phyloP scores from a whole-genome alignment of 1,140 invertebrate species.

The Orussus abietinus region DNA sequence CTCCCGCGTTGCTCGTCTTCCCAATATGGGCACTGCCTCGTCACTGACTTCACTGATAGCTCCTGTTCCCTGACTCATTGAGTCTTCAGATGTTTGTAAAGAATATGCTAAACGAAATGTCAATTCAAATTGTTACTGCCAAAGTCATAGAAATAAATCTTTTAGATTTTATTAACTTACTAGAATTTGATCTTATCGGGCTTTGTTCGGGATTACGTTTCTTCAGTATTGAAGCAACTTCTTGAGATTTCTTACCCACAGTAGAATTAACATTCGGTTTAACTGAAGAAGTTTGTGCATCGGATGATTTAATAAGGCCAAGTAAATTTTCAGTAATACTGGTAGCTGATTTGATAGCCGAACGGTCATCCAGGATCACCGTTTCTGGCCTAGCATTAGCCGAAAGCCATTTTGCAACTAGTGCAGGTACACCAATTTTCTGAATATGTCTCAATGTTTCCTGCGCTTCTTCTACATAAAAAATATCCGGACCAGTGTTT shows the following conservation, averaged over 20 bases:
- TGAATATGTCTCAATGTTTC: conserved; percentile 65
- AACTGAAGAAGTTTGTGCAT: conserved; percentile 25
- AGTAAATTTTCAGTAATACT: conserved; percentile 49
- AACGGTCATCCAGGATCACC: conserved; percentile 34
- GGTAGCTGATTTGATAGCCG: conserved; percentile 23
- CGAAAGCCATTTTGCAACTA: conserved; percentile 60
- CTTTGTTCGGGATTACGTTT: conserved; percentile 57
- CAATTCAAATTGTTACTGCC: no score
- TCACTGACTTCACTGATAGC: conserved; percentile 63
- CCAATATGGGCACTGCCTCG: conserved; percentile 58
- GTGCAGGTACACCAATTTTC: conserved; percentile 59
- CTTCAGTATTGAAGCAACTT: conserved; percentile 59
- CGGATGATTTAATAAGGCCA: conserved; percentile 47
- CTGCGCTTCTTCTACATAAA: conserved; percentile 68
- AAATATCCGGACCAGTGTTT: conserved; percentile 56
- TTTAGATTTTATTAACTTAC: conserved; percentile 25
- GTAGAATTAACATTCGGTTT: conserved; percentile 24
- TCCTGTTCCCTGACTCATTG: conserved; percentile 53
- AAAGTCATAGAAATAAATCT: conserved; percentile 6
- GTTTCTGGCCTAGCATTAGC: conserved; percentile 57
- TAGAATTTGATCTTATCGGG: conserved; percentile 34
- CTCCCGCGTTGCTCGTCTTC: conserved; percentile 61
- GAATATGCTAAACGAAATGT: conserved; percentile 50
- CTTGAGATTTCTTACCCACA: conserved; percentile 41
- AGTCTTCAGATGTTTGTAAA: conserved; percentile 55